Base-by-base conservation (phyloP, 1,140 invertebrate species). In the Lepidostoma basale region DNA sequence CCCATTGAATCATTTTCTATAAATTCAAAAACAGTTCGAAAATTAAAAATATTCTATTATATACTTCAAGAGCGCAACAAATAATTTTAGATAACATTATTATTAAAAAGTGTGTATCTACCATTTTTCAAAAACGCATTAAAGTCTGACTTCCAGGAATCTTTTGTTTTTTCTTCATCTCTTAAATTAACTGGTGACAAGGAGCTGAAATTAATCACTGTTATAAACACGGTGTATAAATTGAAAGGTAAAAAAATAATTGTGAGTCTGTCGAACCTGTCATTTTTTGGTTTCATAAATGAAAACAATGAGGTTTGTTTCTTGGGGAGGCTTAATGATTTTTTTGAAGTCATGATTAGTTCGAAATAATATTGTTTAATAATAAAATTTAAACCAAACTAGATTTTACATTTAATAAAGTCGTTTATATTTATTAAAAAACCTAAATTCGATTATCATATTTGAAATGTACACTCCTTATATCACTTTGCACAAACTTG, bases 251-350 rank as follows among this genome's bases (percentile, higher is more conserved):
- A n/a, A n/a, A n/a, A n/a, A n/a, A n/a, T n/a, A n/a, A n/a, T n/a
- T n/a, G n/a, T n/a, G n/a, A n/a, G n/a, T n/a, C n/a, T n/a, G n/a
- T n/a, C n/a, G n/a, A n/a, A 63, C 60, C 60, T 63, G 16, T 18
- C 28, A 8, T 47, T 42, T 39, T 22, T 14, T 28, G 28, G 39
- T 25, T 54, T 54, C 3, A 65, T 54, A 22, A 54, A 65, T 25
- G 63, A 54, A 22, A 54, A 45, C 23, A 65, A 39, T 3, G 63
- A 54, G 10, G 63, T 54, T 39, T 65, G 63, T 40, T 64, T 64
- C 33, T 65, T 65, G 25, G 26, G 40, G 16, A 63, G 49, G 30
- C 60, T 63, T 30, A 63, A 30, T 20, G 60, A 25, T 30, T 63
- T 63, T 33, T 26, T n/a, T 10, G 26, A 63, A 12, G 12, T 20